These are phyloP conservation scores for Andrena minutula DNA, from an alignment of 2,888 invertebrate genomes.

Conservation along the genomic window DNA sequence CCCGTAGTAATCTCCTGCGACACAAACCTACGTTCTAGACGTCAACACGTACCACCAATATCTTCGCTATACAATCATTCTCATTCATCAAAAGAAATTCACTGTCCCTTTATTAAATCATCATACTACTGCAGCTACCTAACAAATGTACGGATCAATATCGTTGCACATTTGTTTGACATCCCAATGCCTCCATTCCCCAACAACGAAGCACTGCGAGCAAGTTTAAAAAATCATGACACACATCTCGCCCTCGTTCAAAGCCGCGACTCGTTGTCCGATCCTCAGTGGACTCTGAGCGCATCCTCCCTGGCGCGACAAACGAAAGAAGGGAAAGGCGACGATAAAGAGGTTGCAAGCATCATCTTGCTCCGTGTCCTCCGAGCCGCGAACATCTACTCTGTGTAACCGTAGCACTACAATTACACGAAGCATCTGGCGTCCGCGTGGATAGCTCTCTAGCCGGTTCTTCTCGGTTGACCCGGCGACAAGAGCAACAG, in stretches of 20 bases:
- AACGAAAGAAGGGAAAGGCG: not conserved
- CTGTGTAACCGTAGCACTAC: conserved; percentile 77
- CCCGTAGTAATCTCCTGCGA: conserved; percentile 17
- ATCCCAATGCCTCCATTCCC: not conserved
- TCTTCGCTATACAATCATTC: conserved; percentile 65
- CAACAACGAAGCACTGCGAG: not conserved
- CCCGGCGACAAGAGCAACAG: conserved; percentile 72
- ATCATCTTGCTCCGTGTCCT: conserved; percentile 5
- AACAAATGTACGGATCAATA: too few relatives aligned
- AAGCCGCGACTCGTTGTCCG: not conserved
- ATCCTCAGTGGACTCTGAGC: not conserved
- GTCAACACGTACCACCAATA: conserved; percentile 66
- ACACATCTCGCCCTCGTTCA: too few relatives aligned
- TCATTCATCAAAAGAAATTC: conserved; percentile 43
- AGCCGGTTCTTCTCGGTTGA: conserved; percentile 76
- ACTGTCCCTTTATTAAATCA: conserved; percentile 1
- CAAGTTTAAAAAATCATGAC: too few relatives aligned
- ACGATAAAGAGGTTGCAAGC: conserved; percentile 26
- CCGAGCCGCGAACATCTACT: conserved; percentile 61
- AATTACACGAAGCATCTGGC: conserved; percentile 80
- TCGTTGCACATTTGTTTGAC: not conserved
- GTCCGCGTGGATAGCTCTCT: conserved; percentile 76
- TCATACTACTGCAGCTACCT: not conserved
- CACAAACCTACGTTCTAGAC: conserved; percentile 36
- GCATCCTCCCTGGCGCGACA: not conserved